phyloP scores from a whole-genome alignment of 2,888 invertebrate species.

The Drosophila anomalata region DNA sequence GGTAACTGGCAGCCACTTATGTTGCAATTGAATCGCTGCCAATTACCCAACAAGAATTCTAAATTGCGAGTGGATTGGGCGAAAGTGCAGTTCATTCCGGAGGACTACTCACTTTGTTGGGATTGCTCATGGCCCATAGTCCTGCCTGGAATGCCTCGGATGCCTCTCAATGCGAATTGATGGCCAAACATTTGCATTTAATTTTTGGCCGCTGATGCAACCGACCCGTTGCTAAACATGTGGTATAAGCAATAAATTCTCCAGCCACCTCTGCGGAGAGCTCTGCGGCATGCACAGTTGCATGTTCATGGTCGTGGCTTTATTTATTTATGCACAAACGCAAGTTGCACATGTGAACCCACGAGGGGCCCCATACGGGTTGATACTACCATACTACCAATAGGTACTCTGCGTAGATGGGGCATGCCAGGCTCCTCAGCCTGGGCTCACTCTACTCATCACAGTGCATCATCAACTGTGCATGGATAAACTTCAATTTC shows the following conservation, averaged over 20 bases:
- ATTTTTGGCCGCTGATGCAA: conserved; percentile 25
- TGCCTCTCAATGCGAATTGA: conserved; percentile 18
- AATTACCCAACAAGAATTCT: conserved; percentile 30
- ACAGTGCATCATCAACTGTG: background rate
- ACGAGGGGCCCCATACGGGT: conserved; percentile 17
- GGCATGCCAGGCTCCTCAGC: background rate
- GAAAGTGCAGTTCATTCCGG: conserved; percentile 7
- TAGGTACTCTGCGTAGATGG: background rate
- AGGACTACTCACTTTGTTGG: background rate
- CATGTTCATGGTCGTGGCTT: conserved; percentile 51
- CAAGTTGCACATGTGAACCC: conserved; percentile 49
- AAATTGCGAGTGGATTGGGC: conserved; percentile 13
- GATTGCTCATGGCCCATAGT: background rate
- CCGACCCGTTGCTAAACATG: conserved; percentile 41
- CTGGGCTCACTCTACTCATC: conserved; percentile 14
- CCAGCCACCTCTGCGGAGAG: conserved; percentile 23
- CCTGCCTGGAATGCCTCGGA: conserved; percentile 20
- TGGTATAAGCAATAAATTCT: conserved; percentile 73
- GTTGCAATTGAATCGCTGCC: conserved; percentile 29
- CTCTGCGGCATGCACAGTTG: conserved; percentile 52
- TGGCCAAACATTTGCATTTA: conserved; percentile 42
- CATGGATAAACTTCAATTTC: conserved; percentile 19
- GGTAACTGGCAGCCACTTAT: conserved; percentile 22
- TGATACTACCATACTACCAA: no score
- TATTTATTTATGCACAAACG: conserved; percentile 64